phyloP scores from a whole-genome alignment of 2,797 vertebrate genomes.

The Lepilemur septentrionalis region DNA sequence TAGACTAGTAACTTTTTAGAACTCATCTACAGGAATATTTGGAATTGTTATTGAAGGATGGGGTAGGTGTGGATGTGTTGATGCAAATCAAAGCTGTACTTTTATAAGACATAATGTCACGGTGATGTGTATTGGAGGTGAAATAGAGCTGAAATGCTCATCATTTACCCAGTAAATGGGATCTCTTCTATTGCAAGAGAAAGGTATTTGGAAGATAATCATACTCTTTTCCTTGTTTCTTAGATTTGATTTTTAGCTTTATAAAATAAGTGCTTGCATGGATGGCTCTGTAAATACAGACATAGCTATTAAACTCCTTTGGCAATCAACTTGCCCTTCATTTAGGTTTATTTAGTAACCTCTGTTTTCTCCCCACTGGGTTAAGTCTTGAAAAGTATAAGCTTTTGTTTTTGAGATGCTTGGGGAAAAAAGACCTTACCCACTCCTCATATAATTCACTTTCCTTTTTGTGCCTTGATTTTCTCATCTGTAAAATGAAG shows the following conservation, averaged over 20 bases:
- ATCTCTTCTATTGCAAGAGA: neutral
- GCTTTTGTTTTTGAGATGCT: conserved; percentile 25
- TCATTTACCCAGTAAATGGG: neutral
- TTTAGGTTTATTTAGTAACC: neutral
- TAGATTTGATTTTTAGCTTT: neutral
- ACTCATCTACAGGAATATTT: neutral
- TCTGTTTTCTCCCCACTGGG: neutral
- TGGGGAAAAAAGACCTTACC: neutral
- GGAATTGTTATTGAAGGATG: neutral
- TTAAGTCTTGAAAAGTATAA: conserved; percentile 14
- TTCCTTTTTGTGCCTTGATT: neutral
- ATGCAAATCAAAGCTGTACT: neutral
- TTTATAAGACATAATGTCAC: neutral
- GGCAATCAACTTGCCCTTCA: neutral
- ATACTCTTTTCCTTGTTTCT: neutral
- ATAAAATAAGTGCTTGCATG: neutral
- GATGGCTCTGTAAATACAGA: neutral
- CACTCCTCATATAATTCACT: neutral
- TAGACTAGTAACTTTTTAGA: neutral
- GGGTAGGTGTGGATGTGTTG: neutral
- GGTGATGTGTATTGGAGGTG: neutral
- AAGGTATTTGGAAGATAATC: neutral
- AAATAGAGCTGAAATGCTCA: neutral
- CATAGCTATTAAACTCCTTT: neutral
- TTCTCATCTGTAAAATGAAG: neutral